A percentile compares a stretch with the other conserved stretches of the same genome.
These are phyloP conservation scores for Meleagris gallopavo DNA, from an alignment of 2,113 vertebrate species.

Conservation along the genomic window DNA sequence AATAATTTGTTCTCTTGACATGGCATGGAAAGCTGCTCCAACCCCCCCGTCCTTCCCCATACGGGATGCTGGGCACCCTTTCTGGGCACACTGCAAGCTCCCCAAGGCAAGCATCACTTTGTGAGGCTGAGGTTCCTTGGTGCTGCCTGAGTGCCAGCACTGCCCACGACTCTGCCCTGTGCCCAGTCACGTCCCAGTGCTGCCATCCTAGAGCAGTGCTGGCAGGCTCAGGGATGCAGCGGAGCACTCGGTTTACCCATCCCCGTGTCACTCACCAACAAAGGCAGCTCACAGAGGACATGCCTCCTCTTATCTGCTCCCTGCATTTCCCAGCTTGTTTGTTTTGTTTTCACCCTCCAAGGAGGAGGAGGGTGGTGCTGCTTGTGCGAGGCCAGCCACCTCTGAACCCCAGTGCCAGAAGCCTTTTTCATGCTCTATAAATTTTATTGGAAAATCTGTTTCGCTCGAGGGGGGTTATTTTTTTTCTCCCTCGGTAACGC, in stretches of 20 bases:
- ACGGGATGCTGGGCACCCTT: not conserved
- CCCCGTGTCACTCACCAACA: not conserved
- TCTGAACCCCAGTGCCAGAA: slow-evolving; percentile 47
- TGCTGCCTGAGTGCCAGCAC: not conserved
- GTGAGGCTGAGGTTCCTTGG: not conserved
- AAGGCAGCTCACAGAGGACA: not conserved
- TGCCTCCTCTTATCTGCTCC: slow-evolving; percentile 17
- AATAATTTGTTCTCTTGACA: slow-evolving; percentile 22
- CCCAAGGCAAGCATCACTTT: not conserved
- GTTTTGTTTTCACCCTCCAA: not conserved
- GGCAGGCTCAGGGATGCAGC: not conserved
- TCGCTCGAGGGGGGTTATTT: slow-evolving; percentile 2
- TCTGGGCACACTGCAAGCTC: not conserved
- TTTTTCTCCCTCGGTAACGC: not conserved
- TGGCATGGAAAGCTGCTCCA: not conserved
- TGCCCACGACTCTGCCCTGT: not conserved
- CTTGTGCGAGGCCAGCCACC: not conserved
- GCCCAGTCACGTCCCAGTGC: not conserved
- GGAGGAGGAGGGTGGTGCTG: not conserved
- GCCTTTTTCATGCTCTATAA: slow-evolving; percentile 80
- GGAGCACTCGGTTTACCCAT: not conserved
- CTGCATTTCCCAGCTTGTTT: not conserved
- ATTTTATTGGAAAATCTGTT: slow-evolving; percentile 77
- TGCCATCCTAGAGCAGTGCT: too few relatives aligned
- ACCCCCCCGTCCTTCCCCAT: not conserved